Evolutionary conservation across 2,888 invertebrate genomes (phyloP).

Genomic region (Strigamia maritima): DNA sequence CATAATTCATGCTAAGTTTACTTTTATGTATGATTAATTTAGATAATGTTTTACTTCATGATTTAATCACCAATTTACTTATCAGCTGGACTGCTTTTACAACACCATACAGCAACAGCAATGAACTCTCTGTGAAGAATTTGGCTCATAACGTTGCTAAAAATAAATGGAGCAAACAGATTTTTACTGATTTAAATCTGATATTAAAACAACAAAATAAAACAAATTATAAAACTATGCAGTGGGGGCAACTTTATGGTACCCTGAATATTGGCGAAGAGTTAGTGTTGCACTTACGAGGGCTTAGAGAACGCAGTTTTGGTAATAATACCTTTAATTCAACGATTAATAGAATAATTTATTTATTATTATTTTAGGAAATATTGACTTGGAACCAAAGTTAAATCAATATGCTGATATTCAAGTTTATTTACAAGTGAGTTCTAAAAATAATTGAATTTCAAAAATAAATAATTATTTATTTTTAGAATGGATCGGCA

Average conservation of each 20-base stretch:
- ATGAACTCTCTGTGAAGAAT: not conserved
- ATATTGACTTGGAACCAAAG: not conserved
- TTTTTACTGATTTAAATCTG: not conserved
- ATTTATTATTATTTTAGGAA: not conserved
- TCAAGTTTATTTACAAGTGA: not conserved
- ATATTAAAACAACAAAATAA: not conserved
- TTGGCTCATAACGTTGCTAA: not conserved
- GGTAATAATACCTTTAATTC: too few species aligned
- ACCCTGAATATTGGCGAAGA: slow-evolving; percentile 53
- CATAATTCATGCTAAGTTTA: not conserved
- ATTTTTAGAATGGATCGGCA: slow-evolving; percentile 59
- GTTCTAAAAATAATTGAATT: too few species aligned
- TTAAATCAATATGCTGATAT: not conserved
- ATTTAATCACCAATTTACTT: not conserved
- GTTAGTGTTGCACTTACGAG: slow-evolving; percentile 57
- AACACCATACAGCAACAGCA: not conserved
- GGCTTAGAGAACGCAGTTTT: slow-evolving; percentile 52
- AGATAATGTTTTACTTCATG: not conserved
- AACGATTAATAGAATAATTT: too few species aligned
- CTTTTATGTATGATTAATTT: not conserved
- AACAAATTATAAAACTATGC: slow-evolving; percentile 46
- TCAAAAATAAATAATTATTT: too few species aligned
- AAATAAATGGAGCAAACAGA: not conserved
- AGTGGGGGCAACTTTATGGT: slow-evolving; percentile 64
- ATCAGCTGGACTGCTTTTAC: not conserved